Evolutionary conservation across 2,888 invertebrate species (phyloP).

Genomic region (Apamea sordens): DNA sequence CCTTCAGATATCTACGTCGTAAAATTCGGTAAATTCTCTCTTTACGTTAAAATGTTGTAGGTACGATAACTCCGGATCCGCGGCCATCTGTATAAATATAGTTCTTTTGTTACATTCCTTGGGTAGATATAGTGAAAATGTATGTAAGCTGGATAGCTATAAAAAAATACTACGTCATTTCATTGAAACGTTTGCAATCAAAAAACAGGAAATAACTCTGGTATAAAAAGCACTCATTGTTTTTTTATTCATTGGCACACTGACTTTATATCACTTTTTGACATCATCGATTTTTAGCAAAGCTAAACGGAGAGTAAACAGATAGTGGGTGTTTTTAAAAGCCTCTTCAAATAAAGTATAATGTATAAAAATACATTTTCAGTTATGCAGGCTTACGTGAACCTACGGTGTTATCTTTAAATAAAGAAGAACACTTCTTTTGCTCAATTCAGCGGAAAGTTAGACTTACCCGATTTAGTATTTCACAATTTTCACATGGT

Average conservation of each 20-base stretch:
- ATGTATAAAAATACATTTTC: not conserved
- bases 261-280: not conserved
- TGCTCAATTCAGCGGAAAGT: too few relatives aligned
- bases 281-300: not conserved
- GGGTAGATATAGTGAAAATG: not conserved
- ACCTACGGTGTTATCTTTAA: not conserved
- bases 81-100: slow-evolving; percentile 30
- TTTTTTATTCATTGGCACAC: slow-evolving; percentile 4
- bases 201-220: slow-evolving; percentile 3
- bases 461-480: too few relatives aligned
- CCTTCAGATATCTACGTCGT: not conserved
- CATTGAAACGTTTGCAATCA: not conserved
- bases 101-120: not conserved
- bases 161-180: slow-evolving; percentile 8
- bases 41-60: too few relatives aligned
- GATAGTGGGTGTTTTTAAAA: not conserved
- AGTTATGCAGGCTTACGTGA: not conserved
- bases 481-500: too few relatives aligned
- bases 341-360: not conserved
- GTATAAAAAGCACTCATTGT: not conserved
- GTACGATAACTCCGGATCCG: not conserved
- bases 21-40: not conserved
- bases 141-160: not conserved
- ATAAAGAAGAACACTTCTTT: not conserved
- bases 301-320: not conserved